phyloP scores from a whole-genome alignment of 2,113 vertebrate genomes.

The Parus major region DNA sequence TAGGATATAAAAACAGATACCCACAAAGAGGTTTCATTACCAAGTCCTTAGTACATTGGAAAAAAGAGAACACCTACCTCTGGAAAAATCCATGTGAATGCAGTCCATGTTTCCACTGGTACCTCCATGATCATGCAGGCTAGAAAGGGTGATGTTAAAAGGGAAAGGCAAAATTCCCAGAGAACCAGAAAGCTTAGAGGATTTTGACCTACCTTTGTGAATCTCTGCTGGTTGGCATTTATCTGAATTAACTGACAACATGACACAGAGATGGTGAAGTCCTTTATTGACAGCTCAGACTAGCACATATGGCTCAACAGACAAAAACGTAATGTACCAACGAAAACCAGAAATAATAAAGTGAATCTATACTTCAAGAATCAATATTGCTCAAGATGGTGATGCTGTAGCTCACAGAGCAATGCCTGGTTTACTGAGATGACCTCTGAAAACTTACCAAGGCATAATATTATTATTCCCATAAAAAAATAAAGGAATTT shows the following conservation, averaged over 20 bases:
- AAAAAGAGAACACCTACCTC: background rate
- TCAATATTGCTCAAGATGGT: background rate
- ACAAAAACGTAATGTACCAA: background rate
- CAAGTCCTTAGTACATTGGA: rapidly evolving
- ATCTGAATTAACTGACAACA: background rate
- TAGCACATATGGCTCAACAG: background rate
- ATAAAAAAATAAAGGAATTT: background rate
- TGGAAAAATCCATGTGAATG: background rate
- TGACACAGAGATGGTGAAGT: background rate
- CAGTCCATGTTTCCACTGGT: background rate
- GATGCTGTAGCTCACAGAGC: background rate
- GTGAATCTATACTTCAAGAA: background rate
- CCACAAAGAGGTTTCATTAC: background rate
- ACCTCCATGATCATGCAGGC: background rate
- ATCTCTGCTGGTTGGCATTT: background rate
- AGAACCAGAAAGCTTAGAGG: background rate
- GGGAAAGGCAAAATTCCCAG: background rate
- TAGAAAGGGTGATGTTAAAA: background rate
- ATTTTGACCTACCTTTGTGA: background rate
- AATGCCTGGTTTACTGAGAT: background rate
- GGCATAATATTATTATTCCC: background rate
- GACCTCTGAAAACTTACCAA: background rate
- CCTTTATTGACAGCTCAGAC: background rate
- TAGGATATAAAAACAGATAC: background rate
- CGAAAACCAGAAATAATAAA: rapidly evolving